Evolutionary conservation across 2,888 invertebrate genomes (phyloP), one percentile per base, ranked within the genome.

Genomic region (Acanthopleura granulata): DNA sequence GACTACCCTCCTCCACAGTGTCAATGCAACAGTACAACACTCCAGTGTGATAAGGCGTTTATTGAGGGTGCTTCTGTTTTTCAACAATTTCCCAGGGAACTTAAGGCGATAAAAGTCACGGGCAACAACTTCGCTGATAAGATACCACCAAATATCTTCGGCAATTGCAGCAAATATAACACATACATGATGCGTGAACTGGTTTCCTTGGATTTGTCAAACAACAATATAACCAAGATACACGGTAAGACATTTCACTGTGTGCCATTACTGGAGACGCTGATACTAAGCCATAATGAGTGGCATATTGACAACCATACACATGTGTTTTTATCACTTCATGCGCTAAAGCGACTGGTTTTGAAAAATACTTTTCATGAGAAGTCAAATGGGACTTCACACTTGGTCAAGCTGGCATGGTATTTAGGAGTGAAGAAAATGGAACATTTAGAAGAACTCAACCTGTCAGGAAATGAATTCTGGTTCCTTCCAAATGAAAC

Each of bases 201-300:
- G 25, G 78, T 71, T 29, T 16, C 62, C 0, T 40, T 84, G 50
- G 80, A 80, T 62, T 69, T 84, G 49, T 78, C 79, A 0, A 51
- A 75, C 30, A 83, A 84, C 51, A 71, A 69, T n/a, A 83, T 84
- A 4, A 16, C 62, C 9, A 70, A 16, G 22, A 79, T 84, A 14
- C 79, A 81, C 62, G 84, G 84, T 0, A 79, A 81, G 74, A 79
- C 81, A 27, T 83, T 84, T 50, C 83, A 83, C 57, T 83, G 84
- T 69, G 77, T 81, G 69, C 77, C 77, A 0, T 72, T 79, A 70
- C 57, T 84, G 14, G 70, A 77, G 14, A 75, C 69, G 15, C 62
- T 84, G 62, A 79, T 74, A n/a, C 72, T 84, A 1, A 50, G 73
- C 1, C 62, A 81, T 49, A 84, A 84, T 57, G 70, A 79, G 12